Evolutionary conservation across 2,113 vertebrate species (phyloP).

Genomic region (Hemicordylus capensis): DNA sequence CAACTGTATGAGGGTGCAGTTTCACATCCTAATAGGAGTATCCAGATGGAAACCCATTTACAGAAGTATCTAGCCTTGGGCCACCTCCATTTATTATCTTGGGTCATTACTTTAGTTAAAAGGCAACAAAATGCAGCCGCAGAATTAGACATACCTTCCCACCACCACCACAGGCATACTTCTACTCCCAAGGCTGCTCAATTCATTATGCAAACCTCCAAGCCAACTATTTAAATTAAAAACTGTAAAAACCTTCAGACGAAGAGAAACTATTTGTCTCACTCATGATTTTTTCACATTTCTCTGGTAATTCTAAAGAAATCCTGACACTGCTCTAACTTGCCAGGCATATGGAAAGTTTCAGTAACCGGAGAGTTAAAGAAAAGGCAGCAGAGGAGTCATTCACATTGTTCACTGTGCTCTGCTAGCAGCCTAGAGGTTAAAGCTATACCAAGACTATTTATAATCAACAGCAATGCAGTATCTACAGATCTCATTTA

Average conservation of each 20-base stretch:
- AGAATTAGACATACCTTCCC: background rate
- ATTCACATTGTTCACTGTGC: background rate
- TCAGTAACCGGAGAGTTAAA: slow-evolving; percentile 62
- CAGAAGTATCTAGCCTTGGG: background rate
- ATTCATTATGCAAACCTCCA: background rate
- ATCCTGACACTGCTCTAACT: background rate
- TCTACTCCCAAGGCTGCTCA: background rate
- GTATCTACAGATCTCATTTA: background rate
- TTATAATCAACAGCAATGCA: background rate
- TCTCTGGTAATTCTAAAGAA: background rate
- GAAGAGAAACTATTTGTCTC: background rate
- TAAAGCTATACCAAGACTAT: slow-evolving; percentile 13
- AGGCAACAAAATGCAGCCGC: accelerated
- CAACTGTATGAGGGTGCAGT: background rate
- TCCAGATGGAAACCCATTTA: background rate
- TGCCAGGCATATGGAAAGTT: slow-evolving; percentile 51
- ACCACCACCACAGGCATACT: too few relatives aligned
- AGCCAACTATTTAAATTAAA: background rate
- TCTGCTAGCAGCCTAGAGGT: background rate
- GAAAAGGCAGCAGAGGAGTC: background rate
- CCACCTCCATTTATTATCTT: accelerated
- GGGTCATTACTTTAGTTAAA: background rate
- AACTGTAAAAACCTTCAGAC: accelerated
- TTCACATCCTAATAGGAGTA: background rate
- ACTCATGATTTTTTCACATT: background rate